Conservation (phyloP, 2,113 vertebrate genomes). For the Nyctibius bracteatus region DNA sequence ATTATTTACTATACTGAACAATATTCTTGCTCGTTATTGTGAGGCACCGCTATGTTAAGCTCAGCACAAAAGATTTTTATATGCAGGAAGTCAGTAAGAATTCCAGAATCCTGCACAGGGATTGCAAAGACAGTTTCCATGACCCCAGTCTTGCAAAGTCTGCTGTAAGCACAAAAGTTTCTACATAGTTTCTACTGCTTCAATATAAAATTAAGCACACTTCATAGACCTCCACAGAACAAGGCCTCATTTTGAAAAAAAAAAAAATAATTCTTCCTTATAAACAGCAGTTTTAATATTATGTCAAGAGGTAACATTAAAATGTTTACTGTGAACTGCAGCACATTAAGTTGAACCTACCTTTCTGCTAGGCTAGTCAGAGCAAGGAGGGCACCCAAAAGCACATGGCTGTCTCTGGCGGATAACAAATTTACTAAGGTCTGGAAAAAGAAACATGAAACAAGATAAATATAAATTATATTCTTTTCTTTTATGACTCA, state of each 20-base stretch:
- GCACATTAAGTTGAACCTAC: slow-evolving; percentile 49
- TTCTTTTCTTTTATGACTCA: not conserved
- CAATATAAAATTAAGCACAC: not conserved
- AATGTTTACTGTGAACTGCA: not conserved
- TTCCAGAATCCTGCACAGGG: not conserved
- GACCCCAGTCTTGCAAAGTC: not conserved
- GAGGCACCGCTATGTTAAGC: not conserved
- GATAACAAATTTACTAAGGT: slow-evolving; percentile 83
- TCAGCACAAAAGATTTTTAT: not conserved
- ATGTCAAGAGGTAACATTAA: not conserved
- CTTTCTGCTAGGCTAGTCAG: slow-evolving; percentile 85
- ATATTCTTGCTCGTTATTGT: not conserved
- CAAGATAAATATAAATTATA: not conserved
- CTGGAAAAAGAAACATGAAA: slow-evolving; percentile 60
- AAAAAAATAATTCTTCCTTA: not conserved
- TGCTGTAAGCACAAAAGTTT: not conserved
- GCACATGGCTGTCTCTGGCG: slow-evolving; percentile 79
- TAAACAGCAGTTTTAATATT: not conserved
- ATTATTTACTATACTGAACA: not conserved
- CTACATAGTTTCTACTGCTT: not conserved
- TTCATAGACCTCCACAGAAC: not conserved
- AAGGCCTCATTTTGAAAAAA: not conserved
- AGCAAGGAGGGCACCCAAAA: slow-evolving; percentile 82
- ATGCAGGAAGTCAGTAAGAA: not conserved
- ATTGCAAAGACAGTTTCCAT: not conserved